These are phyloP conservation scores for Drosophila mettleri DNA, from an alignment of 2,888 invertebrate species.

Conservation along the genomic window DNA sequence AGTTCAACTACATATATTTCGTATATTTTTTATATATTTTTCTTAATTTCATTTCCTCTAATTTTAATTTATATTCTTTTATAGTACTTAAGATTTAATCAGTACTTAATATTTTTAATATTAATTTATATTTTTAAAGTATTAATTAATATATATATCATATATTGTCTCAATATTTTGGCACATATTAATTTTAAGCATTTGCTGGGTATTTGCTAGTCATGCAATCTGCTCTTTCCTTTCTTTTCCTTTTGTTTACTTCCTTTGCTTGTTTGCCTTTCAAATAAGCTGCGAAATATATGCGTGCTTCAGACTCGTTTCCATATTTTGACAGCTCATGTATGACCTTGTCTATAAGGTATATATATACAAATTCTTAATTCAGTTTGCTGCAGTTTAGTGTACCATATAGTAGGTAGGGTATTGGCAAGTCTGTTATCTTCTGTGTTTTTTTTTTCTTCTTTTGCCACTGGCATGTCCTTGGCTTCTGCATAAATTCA, in stretches of 20 bases:
- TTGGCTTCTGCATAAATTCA: slow-evolving; percentile 45
- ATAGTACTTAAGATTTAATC: no score
- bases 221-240: background rate
- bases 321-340: background rate
- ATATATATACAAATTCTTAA: background rate
- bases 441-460: background rate
- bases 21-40: background rate
- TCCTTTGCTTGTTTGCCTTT: slow-evolving; percentile 26
- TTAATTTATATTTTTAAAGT: no score
- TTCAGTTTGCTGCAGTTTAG: no score
- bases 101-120: no score
- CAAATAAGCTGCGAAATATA: slow-evolving; percentile 43
- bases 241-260: slow-evolving; percentile 15
- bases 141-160: no score
- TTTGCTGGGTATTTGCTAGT: slow-evolving; percentile 3
- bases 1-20: no score
- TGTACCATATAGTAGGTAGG: no score
- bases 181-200: background rate
- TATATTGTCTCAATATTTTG: background rate
- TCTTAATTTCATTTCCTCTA: no score
- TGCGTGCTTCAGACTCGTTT: slow-evolving; percentile 19
- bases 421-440: background rate
- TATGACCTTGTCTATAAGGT: background rate
- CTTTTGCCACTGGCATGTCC: slow-evolving; percentile 25
- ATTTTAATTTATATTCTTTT: no score